Evolutionary conservation across 2,113 vertebrate species (phyloP).

Genomic region (Pontoporia blainvillei): DNA sequence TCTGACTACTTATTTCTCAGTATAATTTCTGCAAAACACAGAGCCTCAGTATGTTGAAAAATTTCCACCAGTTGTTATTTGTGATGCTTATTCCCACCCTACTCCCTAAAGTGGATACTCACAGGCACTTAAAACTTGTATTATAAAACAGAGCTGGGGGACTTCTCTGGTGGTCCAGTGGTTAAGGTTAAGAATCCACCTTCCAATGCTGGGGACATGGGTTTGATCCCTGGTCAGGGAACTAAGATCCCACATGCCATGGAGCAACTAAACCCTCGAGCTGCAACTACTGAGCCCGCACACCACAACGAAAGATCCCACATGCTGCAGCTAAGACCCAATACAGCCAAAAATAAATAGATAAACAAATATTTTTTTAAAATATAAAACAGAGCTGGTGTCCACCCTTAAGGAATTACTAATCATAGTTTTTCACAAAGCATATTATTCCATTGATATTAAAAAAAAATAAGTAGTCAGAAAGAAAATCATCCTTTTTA

Average conservation of each 20-base stretch:
- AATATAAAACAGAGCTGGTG: background rate
- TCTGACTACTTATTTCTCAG: background rate
- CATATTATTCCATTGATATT: background rate
- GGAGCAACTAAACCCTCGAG: too few relatives aligned
- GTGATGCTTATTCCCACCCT: background rate
- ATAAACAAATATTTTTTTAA: too few relatives aligned
- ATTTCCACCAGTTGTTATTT: background rate
- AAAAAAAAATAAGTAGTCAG: background rate
- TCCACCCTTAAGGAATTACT: background rate
- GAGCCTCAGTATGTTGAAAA: background rate
- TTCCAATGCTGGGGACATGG: too few relatives aligned
- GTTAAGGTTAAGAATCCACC: background rate
- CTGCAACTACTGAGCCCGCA: too few relatives aligned
- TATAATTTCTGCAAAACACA: background rate
- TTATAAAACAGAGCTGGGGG: background rate
- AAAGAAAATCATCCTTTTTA: background rate
- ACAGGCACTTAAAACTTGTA: background rate
- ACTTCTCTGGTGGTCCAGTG: background rate
- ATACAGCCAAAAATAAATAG: too few relatives aligned
- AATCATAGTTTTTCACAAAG: background rate
- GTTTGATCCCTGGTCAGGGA: too few relatives aligned
- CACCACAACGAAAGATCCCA: too few relatives aligned
- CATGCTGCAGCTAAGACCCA: too few relatives aligned
- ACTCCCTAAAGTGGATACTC: background rate
- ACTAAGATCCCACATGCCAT: too few relatives aligned